Conservation (phyloP, 2,113 vertebrate genomes). For the Phalacrocorax brasilianus region DNA sequence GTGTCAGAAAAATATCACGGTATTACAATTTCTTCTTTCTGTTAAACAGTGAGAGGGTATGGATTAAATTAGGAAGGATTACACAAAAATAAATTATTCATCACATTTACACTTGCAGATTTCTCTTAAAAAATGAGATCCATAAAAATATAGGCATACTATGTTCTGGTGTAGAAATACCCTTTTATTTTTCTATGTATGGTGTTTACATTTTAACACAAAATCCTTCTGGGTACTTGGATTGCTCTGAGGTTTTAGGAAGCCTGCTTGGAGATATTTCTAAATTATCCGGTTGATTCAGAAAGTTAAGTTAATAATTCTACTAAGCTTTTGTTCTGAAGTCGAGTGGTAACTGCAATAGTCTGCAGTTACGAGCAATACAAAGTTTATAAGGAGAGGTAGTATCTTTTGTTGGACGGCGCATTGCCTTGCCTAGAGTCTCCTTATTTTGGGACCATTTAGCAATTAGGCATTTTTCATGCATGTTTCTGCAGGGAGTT, state of each 20-base stretch:
- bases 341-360: not conserved
- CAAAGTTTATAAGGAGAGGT: not conserved
- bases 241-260: not conserved
- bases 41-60: not conserved
- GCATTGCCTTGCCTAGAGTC: not conserved
- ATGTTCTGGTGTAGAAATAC: not conserved
- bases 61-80: not conserved
- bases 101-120: not conserved
- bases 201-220: not conserved
- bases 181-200: not conserved
- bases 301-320: slow-evolving; percentile 4
- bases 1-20: not conserved
- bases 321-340: not conserved
- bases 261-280: not conserved
- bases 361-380: accelerated
- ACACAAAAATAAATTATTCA: not conserved
- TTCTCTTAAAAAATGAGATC: not conserved
- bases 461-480: not conserved
- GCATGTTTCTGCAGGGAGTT: not conserved
- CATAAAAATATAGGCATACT: not conserved
- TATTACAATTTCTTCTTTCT: not conserved
- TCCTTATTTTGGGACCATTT: not conserved
- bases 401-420: not conserved
- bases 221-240: not conserved
- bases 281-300: not conserved